Conservation (phyloP, 2,113 vertebrate species). For the Pterocles orientalis region DNA sequence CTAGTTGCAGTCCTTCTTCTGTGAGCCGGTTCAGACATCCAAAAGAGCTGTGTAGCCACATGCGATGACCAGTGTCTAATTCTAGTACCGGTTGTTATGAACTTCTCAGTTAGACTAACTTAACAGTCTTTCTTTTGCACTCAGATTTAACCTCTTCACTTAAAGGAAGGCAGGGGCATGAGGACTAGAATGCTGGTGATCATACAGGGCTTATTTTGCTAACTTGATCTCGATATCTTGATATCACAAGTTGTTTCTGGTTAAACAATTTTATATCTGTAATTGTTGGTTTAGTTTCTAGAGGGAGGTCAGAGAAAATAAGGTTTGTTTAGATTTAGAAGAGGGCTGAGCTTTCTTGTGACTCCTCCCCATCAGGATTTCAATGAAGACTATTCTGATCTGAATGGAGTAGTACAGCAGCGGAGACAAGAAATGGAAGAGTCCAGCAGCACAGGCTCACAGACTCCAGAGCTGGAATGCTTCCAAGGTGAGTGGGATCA, state of each 20-base stretch:
- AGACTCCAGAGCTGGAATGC: conserved; percentile 85
- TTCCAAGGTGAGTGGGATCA: conserved; percentile 77
- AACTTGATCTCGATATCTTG: background rate
- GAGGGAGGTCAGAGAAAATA: background rate
- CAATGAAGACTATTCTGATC: conserved; percentile 80
- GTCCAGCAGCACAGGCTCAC: conserved; percentile 92
- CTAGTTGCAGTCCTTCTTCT: background rate
- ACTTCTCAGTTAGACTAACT: background rate
- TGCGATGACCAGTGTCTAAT: background rate
- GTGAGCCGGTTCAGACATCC: background rate
- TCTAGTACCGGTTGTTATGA: background rate
- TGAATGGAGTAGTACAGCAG: conserved; percentile 80
- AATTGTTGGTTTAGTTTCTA: background rate
- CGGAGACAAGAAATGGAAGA: conserved; percentile 83
- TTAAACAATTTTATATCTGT: background rate
- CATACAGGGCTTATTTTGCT: background rate
- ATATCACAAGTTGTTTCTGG: background rate
- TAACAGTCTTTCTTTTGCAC: background rate
- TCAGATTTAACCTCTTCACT: background rate
- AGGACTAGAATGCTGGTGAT: background rate
- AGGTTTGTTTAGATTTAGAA: background rate
- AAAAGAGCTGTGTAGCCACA: background rate
- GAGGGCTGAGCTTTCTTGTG: background rate
- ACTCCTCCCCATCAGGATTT: conserved; percentile 77
- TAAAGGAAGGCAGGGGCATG: background rate